Conservation (phyloP, 2,888 invertebrate genomes). For the Plagodis dolabraria region DNA sequence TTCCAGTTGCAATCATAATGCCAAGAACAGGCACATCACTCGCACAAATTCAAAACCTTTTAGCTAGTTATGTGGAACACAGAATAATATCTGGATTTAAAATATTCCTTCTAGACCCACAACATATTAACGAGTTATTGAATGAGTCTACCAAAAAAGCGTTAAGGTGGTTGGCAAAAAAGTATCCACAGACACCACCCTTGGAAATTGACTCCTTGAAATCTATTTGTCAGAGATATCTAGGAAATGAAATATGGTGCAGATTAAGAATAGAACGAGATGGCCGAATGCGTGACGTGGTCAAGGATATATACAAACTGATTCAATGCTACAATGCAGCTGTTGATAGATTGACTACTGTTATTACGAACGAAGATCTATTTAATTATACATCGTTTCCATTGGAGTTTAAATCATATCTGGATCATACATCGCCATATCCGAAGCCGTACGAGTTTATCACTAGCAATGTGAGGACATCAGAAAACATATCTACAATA, state of each 20-base stretch:
- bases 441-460: conserved; percentile 89
- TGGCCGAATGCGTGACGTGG: conserved; percentile 67
- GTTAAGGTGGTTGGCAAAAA: conserved; percentile 80
- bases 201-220: conserved; percentile 85
- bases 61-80: conserved; percentile 53
- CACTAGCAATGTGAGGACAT: conserved; percentile 84
- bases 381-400: conserved; percentile 87
- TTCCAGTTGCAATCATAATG: conserved; percentile 72
- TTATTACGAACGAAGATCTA: conserved; percentile 85
- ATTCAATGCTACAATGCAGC: conserved; percentile 88
- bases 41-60: conserved; percentile 48
- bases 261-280: conserved; percentile 72
- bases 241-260: conserved; percentile 87
- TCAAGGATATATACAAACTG: conserved; percentile 84
- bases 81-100: conserved; percentile 68
- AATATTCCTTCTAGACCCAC: conserved; percentile 59
- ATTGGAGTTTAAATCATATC: conserved; percentile 85
- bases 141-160: conserved; percentile 65
- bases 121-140: conserved; percentile 59
- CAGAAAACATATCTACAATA: conserved; percentile 77
- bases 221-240: conserved; percentile 81
- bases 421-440: conserved; percentile 75
- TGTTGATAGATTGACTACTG: conserved; percentile 85
- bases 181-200: conserved; percentile 74
- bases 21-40: conserved; percentile 44